Base-by-base conservation (phyloP, 2,888 invertebrate species). In the Stenichneumon culpator region DNA sequence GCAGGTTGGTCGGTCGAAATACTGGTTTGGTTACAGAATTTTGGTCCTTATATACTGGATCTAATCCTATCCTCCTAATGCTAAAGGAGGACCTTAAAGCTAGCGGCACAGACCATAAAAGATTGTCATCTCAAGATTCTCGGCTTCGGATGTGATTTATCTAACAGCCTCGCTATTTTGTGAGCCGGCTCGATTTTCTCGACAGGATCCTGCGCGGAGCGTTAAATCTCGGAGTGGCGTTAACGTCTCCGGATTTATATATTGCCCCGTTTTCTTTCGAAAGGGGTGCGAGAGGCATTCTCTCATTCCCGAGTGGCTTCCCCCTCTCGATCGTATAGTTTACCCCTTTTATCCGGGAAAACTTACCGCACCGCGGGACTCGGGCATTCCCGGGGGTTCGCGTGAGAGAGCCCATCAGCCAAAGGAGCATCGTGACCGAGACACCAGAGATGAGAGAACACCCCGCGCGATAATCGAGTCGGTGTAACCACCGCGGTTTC, bases 321-420 rank as follows among this genome's bases (percentile, higher is more conserved):
- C 25, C 16, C 16, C 11, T 16, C 16, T 14, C 60, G 16, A 32
- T 60, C 60, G n/a, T 60, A n/a, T n/a, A 32, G 60, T 32, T 28
- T n/a, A 60, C 14, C 25, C 5, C 25, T 69, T 81, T 81, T 81
- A 74, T 52, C 25, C 22, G 39, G 6, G 60, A 67, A 70, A 82
- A 82, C 39, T 60, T 79, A 52, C 28, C 4, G 28, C 60, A 28
- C 60, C 60, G 60, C 44, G 32, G 28, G 74, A 68, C 60, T 50
- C 68, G 47, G 28, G 25, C 16, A 32, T 60, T 28, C 6, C 60
- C n/a, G n/a, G 32, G 25, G 28, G 16, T 16, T 11, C 57, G 19
- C 39, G 16, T 7, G 57, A n/a, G 57, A 19, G 25, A 57, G 60
- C 60, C 28, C 60, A 16, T 60, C 60, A 16, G 16, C 11, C 28